These are phyloP conservation scores for Coptotermes formosanus DNA, from an alignment of 1,140 invertebrate genomes.

Conservation along the genomic window DNA sequence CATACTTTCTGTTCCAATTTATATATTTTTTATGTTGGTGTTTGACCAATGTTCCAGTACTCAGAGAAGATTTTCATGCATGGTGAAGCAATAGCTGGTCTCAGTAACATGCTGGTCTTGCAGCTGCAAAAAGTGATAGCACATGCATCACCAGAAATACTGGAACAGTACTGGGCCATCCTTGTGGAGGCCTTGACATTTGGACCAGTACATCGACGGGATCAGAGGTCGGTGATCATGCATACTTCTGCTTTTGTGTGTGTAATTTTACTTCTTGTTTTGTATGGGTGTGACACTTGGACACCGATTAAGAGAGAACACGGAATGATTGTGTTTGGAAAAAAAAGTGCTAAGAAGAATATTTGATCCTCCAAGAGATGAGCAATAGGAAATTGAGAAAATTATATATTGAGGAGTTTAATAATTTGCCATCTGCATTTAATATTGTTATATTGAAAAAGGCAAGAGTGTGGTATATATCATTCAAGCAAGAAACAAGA, in stretches of 20 bases:
- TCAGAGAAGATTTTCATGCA: slow-evolving; percentile 36
- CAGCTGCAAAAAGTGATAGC: slow-evolving; percentile 32
- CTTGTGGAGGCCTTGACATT: slow-evolving; percentile 35
- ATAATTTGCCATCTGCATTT: too few species aligned
- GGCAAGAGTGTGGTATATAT: too few species aligned
- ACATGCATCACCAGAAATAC: not conserved
- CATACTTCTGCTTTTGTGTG: not conserved
- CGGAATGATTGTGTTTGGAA: too few species aligned
- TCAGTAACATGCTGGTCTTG: slow-evolving; percentile 37
- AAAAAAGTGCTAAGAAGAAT: too few species aligned
- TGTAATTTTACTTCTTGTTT: not conserved
- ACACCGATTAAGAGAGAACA: too few species aligned
- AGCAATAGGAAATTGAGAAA: too few species aligned
- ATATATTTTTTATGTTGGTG: too few species aligned
- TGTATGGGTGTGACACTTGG: not conserved
- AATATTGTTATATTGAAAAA: too few species aligned
- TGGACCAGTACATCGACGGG: slow-evolving; percentile 38
- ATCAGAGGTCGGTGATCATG: slow-evolving; percentile 38
- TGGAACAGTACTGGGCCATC: slow-evolving; percentile 11
- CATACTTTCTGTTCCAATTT: too few species aligned
- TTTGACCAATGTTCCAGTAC: slow-evolving; percentile 37
- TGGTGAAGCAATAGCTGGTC: slow-evolving; percentile 38
- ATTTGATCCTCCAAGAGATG: too few species aligned
- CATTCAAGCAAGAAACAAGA: too few species aligned
- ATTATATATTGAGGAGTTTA: too few species aligned